Evolutionary conservation across 2,888 invertebrate species (phyloP).

Genomic region (Archaeoteleia sp.): DNA sequence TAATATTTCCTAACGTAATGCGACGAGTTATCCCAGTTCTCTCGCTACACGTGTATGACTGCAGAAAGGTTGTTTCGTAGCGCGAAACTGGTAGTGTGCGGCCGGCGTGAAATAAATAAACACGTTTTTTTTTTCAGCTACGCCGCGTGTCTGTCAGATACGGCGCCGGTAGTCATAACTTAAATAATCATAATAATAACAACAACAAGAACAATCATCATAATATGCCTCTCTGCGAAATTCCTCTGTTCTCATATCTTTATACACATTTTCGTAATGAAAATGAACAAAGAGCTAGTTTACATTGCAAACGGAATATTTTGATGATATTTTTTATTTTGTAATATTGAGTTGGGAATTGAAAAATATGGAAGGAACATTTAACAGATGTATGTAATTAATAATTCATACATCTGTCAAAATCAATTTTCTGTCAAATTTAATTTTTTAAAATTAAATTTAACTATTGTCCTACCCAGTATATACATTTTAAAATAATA

Average conservation of each 20-base stretch:
- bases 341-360: too few relatives aligned
- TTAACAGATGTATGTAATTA: too few relatives aligned
- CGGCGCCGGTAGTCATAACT: conserved; percentile 12
- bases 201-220: too few relatives aligned
- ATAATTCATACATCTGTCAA: too few relatives aligned
- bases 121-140: conserved; percentile 15
- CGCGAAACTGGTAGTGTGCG: conserved; percentile 18
- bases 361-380: too few relatives aligned
- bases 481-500: too few relatives aligned
- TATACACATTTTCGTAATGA: conserved; percentile 8
- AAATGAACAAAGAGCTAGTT: background rate
- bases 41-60: background rate
- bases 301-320: conserved; percentile 4
- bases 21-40: conserved; percentile 10
- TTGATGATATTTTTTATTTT: too few relatives aligned
- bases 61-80: conserved; percentile 9
- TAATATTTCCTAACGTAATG: conserved; percentile 33
- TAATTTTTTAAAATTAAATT: too few relatives aligned
- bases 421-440: too few relatives aligned
- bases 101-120: conserved; percentile 35
- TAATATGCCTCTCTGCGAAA: conserved; percentile 5
- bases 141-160: conserved; percentile 8
- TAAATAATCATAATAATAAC: conserved; percentile 25
- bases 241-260: conserved; percentile 21
- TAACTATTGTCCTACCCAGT: too few relatives aligned